phyloP scores from a whole-genome alignment of 2,888 invertebrate genomes.

The Protodeltote pygarga region DNA sequence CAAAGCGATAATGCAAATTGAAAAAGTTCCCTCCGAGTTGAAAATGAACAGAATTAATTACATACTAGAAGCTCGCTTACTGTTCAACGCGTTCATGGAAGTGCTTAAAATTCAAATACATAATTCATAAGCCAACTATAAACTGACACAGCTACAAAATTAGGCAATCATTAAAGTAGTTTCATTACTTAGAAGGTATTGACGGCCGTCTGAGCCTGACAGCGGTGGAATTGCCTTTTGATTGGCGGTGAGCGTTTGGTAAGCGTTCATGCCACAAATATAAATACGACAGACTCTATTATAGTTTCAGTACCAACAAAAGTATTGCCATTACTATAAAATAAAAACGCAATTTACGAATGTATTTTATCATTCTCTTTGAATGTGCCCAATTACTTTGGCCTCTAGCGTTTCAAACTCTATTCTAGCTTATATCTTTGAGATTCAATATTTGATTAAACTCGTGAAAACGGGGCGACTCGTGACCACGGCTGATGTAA shows the following conservation, averaged over 20 bases:
- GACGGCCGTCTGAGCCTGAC: slow-evolving; percentile 33
- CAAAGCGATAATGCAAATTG: slow-evolving; percentile 66
- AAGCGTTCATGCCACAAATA: no score
- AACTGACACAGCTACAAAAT: slow-evolving; percentile 25
- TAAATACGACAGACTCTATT: no score
- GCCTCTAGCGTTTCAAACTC: no score
- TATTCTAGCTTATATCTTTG: no score
- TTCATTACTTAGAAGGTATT: slow-evolving; percentile 48
- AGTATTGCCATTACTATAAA: no score
- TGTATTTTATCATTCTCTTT: no score
- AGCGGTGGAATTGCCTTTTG: slow-evolving; percentile 44
- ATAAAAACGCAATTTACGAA: no score
- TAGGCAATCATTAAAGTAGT: slow-evolving; percentile 50
- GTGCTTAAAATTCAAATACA: slow-evolving; percentile 50
- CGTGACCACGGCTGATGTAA: no score
- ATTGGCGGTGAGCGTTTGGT: slow-evolving; percentile 30
- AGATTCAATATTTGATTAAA: no score
- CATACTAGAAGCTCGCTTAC: slow-evolving; percentile 45
- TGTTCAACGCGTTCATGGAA: slow-evolving; percentile 38
- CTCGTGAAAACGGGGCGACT: no score
- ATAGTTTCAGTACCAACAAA: no score
- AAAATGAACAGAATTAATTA: slow-evolving; percentile 67
- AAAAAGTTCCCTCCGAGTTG: slow-evolving; percentile 65
- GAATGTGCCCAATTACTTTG: no score
- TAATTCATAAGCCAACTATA: slow-evolving; percentile 34